A percentile compares a stretch with the other conserved stretches of the same genome.
Evolutionary conservation across 2,113 vertebrate genomes (phyloP).

Genomic region (Scomber japonicus): DNA sequence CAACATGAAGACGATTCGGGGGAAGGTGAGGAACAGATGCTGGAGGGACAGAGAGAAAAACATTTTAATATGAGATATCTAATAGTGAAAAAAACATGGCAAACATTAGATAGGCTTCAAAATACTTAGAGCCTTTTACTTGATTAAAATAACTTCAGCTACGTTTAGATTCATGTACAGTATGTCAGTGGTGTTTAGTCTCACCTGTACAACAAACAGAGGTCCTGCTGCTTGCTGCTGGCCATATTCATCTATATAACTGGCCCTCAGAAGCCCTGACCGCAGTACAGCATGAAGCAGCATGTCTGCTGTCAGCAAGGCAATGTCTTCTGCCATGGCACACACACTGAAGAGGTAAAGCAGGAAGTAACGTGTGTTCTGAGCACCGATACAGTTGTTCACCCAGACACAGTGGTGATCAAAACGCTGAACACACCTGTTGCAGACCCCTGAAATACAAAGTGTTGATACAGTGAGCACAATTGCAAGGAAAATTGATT

Average conservation of each 20-base stretch:
- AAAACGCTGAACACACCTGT: slow-evolving; percentile 92
- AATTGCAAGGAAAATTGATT: rapidly evolving
- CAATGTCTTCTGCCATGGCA: slow-evolving; percentile 79
- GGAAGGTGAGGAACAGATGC: slow-evolving; percentile 96
- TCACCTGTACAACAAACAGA: slow-evolving; percentile 89
- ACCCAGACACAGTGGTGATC: slow-evolving; percentile 99
- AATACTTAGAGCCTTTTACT: too few relatives aligned
- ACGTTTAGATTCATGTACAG: background rate
- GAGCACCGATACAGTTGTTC: slow-evolving; percentile 95
- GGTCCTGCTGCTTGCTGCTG: slow-evolving; percentile 82
- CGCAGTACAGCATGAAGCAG: slow-evolving; percentile 85
- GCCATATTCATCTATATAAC: slow-evolving; percentile 86
- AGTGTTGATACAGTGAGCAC: background rate
- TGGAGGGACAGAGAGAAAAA: slow-evolving; percentile 68
- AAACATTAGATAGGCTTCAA: too few relatives aligned
- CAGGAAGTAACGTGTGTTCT: slow-evolving; percentile 90
- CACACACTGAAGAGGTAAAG: slow-evolving; percentile 89
- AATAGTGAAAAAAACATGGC: too few relatives aligned
- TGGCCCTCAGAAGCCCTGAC: slow-evolving; percentile 81
- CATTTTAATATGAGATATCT: background rate
- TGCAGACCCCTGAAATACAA: slow-evolving; percentile 87
- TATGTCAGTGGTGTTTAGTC: background rate
- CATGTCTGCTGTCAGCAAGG: slow-evolving; percentile 80
- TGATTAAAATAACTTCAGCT: too few relatives aligned
- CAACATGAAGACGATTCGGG: slow-evolving; percentile 93